Evolutionary conservation across 2,797 vertebrate species (phyloP).

Genomic region (Masticophis lateralis): DNA sequence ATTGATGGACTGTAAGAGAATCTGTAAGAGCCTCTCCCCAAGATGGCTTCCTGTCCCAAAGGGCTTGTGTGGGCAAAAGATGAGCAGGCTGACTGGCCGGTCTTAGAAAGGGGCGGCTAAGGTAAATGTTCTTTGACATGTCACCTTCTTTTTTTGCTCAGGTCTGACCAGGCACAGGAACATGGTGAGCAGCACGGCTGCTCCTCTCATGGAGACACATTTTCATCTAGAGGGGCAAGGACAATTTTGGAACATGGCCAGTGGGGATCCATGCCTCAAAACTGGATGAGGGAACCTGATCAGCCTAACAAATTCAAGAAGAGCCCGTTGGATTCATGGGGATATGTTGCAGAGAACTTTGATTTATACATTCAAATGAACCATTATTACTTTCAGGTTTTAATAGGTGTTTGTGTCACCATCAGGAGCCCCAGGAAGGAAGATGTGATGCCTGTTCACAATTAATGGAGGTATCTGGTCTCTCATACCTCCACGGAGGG

Average conservation of each 20-base stretch:
- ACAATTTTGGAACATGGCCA: not conserved
- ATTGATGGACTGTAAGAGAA: not conserved
- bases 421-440: too few relatives aligned
- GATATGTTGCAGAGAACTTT: too few relatives aligned
- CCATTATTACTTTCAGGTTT: too few relatives aligned
- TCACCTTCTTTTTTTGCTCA: not conserved
- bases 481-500: too few relatives aligned
- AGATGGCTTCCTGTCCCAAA: not conserved
- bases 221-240: not conserved
- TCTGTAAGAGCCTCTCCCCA: not conserved
- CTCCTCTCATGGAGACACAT: not conserved
- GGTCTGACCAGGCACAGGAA: not conserved
- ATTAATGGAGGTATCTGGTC: too few relatives aligned
- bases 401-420: too few relatives aligned
- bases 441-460: too few relatives aligned
- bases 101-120: not conserved
- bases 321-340: not conserved
- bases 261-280: not conserved
- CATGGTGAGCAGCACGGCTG: too few relatives aligned
- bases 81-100: fast-evolving
- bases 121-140: not conserved
- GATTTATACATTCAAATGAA: too few relatives aligned
- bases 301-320: not conserved
- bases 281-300: fast-evolving
- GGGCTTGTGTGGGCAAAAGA: not conserved